Percentiles rank a stretch among this genome's conserved stretches.
Conservation (phyloP, 2,888 invertebrate species). For the Apodemia duryi region DNA sequence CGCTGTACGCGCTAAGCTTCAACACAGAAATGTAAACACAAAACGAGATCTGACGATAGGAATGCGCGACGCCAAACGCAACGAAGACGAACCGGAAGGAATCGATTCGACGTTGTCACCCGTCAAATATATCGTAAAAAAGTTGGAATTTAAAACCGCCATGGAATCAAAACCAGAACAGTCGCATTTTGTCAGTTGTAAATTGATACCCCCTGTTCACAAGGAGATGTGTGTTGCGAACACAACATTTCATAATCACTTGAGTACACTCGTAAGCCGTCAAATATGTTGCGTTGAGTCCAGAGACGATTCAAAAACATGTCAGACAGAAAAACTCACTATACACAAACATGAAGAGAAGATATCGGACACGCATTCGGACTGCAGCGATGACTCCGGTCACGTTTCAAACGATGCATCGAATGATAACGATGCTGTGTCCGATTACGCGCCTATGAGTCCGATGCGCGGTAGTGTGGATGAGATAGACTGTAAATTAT, state of each 20-base stretch:
- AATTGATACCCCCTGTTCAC: constrained; percentile 69
- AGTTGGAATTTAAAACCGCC: constrained; percentile 69
- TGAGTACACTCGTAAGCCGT: constrained; percentile 75
- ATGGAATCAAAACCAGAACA: constrained; percentile 62
- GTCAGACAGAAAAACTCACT: constrained; percentile 54
- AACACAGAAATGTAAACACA: constrained; percentile 65
- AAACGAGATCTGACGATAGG: constrained; percentile 60
- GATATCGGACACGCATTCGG: constrained; percentile 81
- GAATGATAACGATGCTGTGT: constrained; percentile 81
- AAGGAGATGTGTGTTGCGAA: constrained; percentile 71
- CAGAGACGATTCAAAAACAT: constrained; percentile 61
- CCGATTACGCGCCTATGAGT: constrained; percentile 55
- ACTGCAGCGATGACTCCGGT: constrained; percentile 89
- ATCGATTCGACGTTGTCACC: constrained; percentile 65
- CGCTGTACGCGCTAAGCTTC: constrained; percentile 70
- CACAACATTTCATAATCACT: constrained; percentile 70
- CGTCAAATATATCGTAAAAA: constrained; percentile 72
- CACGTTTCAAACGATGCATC: constrained; percentile 90
- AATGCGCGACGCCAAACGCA: constrained; percentile 52
- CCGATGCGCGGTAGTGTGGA: constrained; percentile 45
- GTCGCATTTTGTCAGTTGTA: constrained; percentile 63
- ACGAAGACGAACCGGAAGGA: constrained; percentile 53
- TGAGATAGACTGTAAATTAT: constrained; percentile 63
- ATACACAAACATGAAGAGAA: constrained; percentile 70
- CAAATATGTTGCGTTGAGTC: constrained; percentile 69